Evolutionary conservation across 1,140 invertebrate species (phyloP), one percentile per base, ranked within the genome.

Genomic region (Heliconius himera): DNA sequence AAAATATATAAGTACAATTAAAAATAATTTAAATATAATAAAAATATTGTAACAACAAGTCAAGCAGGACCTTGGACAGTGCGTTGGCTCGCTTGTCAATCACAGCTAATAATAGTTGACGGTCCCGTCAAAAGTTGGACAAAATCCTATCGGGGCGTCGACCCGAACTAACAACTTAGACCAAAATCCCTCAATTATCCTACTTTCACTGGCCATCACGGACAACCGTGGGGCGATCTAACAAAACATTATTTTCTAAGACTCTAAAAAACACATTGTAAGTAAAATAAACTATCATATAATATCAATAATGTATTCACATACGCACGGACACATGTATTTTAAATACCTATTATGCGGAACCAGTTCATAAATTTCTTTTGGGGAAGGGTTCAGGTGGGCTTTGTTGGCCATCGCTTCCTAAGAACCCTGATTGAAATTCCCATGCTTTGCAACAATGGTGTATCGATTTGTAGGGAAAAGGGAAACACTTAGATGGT

Each of bases 201-300:
- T 0, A 66, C 60, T 66, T 66, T 66, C 60, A 66, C 22, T 13
- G 22, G 9, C 60, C 60, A 26, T 29, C 60, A 66, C 60, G 20
- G 49, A 51, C 49, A 51, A 51, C 18, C 49, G 5, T 29, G 4
- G 60, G 60, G 60, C 3, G 60, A 2, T 5, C 60, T 16, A 86
- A 79, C 85, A 80, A 79, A 79, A 79, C 78, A 88, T 88, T 89
- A 85, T 91, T 89, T 88, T 90, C 88, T 84, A 86, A 91, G 85
- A 89, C 41, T 46, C 13, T 16, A 46, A 46, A 46, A 46, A 46
- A 46, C 84, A 87, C 82, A 87, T 85, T 85, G 80, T 82, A 78
- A 73, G 75, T 90, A 91, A 94, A 94, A 93, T 93, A 94, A 94
- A 94, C 91, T 93, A 93, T 94, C 91, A 94, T 94, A 93, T 92